Conservation (phyloP, 2,113 vertebrate genomes). For the Vulpes vulpes region DNA sequence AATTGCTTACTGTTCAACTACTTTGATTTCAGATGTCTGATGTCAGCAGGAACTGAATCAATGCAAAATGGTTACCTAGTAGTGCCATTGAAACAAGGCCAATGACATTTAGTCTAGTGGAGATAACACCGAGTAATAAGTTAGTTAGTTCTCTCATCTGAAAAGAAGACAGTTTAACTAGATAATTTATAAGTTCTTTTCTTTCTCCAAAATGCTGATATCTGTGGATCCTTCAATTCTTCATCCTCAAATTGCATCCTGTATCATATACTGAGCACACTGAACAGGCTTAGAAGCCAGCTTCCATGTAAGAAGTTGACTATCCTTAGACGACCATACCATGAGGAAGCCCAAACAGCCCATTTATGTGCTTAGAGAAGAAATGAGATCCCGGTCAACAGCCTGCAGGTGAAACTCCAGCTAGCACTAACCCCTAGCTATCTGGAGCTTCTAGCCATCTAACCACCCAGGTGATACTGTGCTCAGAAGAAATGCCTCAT, state of each 20-base stretch:
- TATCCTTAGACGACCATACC: not conserved
- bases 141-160: not conserved
- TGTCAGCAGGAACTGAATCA: not conserved
- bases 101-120: too few relatives aligned
- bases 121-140: too few relatives aligned
- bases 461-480: not conserved
- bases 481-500: not conserved
- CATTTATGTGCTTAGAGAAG: not conserved
- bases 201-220: not conserved
- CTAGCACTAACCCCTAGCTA: not conserved
- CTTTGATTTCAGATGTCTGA: not conserved
- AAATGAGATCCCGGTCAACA: not conserved
- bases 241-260: not conserved
- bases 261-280: not conserved
- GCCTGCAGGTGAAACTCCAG: too few relatives aligned
- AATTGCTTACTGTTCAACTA: not conserved
- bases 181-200: not conserved
- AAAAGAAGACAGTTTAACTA: not conserved
- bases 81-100: not conserved
- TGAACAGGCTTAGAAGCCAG: not conserved
- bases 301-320: not conserved
- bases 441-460: accelerated
- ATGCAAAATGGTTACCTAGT: not conserved
- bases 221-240: not conserved
- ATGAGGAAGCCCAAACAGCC: not conserved